Evolutionary conservation across 2,888 invertebrate species (phyloP).

Genomic region (Drosophila lutescens): DNA sequence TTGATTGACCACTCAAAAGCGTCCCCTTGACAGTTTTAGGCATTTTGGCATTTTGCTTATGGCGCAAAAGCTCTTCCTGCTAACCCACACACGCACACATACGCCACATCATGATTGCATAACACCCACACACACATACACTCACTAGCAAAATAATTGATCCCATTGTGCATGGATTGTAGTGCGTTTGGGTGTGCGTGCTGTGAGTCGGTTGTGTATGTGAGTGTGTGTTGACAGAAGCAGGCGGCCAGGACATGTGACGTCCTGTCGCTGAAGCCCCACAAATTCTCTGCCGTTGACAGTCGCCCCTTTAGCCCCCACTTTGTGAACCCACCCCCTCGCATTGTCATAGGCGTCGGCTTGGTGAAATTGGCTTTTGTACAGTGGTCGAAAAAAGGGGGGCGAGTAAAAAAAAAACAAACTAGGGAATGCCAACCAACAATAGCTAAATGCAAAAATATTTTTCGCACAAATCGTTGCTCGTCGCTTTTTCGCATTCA

Average conservation of each 20-base stretch:
- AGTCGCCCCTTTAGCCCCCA: constrained; percentile 37
- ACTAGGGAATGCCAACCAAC: constrained; percentile 10
- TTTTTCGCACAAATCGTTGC: constrained; percentile 21
- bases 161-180: constrained; percentile 77
- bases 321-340: constrained; percentile 3
- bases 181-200: constrained; percentile 39
- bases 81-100: constrained; percentile 1
- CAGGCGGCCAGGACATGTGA: constrained; percentile 45
- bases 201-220: background rate
- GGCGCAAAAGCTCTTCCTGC: constrained; percentile 39
- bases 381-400: background rate
- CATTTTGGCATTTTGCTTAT: constrained; percentile 46
- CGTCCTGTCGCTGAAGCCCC: constrained; percentile 52
- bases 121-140: constrained; percentile 44
- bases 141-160: constrained; percentile 72
- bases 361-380: constrained; percentile 53
- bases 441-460: constrained; percentile 46
- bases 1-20: constrained; percentile 69
- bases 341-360: constrained; percentile 61
- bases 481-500: constrained; percentile 35
- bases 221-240: constrained; percentile 62
- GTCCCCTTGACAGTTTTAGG: constrained; percentile 42
- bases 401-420: background rate
- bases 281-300: constrained; percentile 65
- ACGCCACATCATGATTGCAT: constrained; percentile 56